A percentile compares a stretch with the other conserved stretches of the same genome.
Conservation (phyloP, 2,113 vertebrate genomes). For the Mustela lutreola region DNA sequence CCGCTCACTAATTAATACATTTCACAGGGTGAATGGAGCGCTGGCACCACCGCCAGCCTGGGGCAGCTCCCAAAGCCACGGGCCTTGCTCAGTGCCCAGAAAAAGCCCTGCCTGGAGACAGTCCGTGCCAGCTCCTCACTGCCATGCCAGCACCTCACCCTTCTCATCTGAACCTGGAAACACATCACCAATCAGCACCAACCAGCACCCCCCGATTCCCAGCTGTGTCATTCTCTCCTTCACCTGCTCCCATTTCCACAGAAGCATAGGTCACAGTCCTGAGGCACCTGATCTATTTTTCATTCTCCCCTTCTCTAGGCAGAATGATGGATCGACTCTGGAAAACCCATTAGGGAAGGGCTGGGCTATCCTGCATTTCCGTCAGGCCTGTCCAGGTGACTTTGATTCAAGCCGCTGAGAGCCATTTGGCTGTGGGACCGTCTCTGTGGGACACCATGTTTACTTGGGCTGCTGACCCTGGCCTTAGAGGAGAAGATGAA, state of each 20-base stretch:
- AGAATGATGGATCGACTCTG: constrained; percentile 61
- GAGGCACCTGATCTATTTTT: constrained; percentile 22
- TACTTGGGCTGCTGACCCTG: constrained; percentile 39
- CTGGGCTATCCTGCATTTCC: constrained; percentile 38
- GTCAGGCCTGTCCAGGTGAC: constrained; percentile 55
- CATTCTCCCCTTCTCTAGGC: background rate
- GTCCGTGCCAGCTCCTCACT: background rate
- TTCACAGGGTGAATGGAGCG: constrained; percentile 62
- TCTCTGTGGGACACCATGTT: constrained; percentile 60
- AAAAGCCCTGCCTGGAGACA: constrained; percentile 39
- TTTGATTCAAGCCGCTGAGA: constrained; percentile 61
- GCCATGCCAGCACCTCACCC: constrained; percentile 9
- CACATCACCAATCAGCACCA: background rate
- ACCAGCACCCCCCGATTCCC: background rate
- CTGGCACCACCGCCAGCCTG: constrained; percentile 14
- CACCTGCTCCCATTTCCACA: constrained; percentile 48
- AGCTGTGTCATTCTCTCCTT: background rate
- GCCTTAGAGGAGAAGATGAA: constrained; percentile 44
- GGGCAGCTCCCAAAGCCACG: constrained; percentile 64
- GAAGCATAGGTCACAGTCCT: background rate
- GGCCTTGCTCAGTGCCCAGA: constrained; percentile 66
- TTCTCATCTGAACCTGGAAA: constrained; percentile 25
- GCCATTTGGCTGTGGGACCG: background rate
- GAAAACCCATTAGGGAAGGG: constrained; percentile 72
- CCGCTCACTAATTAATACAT: constrained; percentile 72